phyloP scores from a whole-genome alignment of 2,888 invertebrate species.

The Aradus depressus region DNA sequence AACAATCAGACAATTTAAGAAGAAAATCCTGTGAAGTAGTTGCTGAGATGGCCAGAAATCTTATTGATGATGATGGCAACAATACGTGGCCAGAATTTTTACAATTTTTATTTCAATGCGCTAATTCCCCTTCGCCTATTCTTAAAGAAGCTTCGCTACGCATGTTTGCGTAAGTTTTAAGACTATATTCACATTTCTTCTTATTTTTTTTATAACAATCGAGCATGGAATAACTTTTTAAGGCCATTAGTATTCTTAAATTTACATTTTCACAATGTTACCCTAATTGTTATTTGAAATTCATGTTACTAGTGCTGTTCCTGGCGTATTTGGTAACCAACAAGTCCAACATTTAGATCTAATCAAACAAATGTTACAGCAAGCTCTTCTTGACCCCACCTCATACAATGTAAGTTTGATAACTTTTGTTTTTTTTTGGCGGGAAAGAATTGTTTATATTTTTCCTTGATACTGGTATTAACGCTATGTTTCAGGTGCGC shows the following conservation, averaged over 20 bases:
- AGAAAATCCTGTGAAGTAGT: constrained; percentile 89
- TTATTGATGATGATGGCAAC: constrained; percentile 89
- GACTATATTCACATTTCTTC: neutral
- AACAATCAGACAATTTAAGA: constrained; percentile 63
- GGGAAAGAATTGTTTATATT: neutral
- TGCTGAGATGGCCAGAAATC: constrained; percentile 89
- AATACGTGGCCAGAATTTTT: constrained; percentile 96
- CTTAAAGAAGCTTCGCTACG: constrained; percentile 87
- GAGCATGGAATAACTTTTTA: neutral
- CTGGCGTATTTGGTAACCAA: constrained; percentile 93
- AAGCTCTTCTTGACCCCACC: constrained; percentile 62
- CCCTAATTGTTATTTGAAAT: constrained; percentile 22
- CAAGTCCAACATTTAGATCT: constrained; percentile 82
- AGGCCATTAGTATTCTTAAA: neutral
- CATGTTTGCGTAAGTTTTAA: constrained; percentile 70
- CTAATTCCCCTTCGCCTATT: constrained; percentile 66
- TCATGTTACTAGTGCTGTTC: constrained; percentile 61
- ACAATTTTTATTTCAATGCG: constrained; percentile 83
- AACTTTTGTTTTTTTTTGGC: too few relatives aligned
- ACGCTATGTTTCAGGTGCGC: constrained; percentile 51
- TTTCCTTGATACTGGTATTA: too few relatives aligned
- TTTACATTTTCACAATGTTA: neutral
- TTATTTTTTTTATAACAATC: too few relatives aligned
- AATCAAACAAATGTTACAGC: constrained; percentile 89
- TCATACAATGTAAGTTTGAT: constrained; percentile 48